These are phyloP conservation scores for Bombus pyrosoma DNA, from an alignment of 1,140 invertebrate genomes.

Conservation along the genomic window DNA sequence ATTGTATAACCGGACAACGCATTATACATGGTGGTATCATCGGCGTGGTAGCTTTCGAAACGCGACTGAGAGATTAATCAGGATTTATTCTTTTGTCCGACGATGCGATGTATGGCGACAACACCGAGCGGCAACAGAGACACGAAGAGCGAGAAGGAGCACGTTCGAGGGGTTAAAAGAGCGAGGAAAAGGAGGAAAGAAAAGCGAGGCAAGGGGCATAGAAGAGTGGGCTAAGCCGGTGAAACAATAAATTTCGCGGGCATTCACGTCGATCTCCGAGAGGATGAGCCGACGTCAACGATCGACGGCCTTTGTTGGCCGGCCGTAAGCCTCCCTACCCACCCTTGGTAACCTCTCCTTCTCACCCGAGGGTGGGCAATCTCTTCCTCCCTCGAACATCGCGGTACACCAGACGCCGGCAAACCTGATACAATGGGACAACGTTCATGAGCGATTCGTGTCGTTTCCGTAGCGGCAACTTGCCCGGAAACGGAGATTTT, in stretches of 20 bases:
- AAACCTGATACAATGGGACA: conserved; percentile 76
- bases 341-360: conserved; percentile 45
- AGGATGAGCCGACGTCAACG: conserved; percentile 76
- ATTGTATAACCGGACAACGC: conserved; percentile 17
- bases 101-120: conserved; percentile 59
- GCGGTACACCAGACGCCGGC: conserved; percentile 59
- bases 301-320: conserved; percentile 77
- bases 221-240: conserved; percentile 76
- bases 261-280: conserved; percentile 77
- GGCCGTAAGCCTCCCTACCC: conserved; percentile 67
- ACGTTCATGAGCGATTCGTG: conserved; percentile 74
- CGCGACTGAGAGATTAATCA: conserved; percentile 80
- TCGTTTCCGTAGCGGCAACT: conserved; percentile 78
- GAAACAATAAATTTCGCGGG: conserved; percentile 81
- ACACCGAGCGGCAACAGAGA: conserved; percentile 24
- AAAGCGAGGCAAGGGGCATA: conserved; percentile 14
- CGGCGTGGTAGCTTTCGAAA: conserved; percentile 68
- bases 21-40: conserved; percentile 33
- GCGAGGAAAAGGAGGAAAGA: background rate
- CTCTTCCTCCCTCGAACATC: conserved; percentile 40
- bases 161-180: background rate
- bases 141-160: conserved; percentile 18
- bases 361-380: conserved; percentile 34
- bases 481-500: conserved; percentile 77
- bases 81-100: conserved; percentile 81